Base-by-base conservation (phyloP, 2,797 vertebrate genomes). In the Pipistrellus pygmaeus region DNA sequence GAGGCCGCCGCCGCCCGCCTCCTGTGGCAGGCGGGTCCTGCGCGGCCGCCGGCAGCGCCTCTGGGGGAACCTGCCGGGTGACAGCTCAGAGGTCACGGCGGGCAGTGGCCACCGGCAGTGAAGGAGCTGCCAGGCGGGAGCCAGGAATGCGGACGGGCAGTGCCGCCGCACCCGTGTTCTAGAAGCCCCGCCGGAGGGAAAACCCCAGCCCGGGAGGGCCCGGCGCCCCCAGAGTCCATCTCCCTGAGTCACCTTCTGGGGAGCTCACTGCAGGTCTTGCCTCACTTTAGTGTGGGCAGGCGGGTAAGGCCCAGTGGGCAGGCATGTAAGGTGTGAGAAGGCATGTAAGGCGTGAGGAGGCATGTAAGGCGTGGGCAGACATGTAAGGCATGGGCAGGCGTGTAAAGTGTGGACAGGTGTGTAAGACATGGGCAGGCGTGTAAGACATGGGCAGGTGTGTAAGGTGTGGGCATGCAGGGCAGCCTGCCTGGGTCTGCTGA, bases 31-130 rank as follows among this genome's bases (percentile, higher is more conserved):
- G 7, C 20, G 13, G 35, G 69, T 75, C 85, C 44, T 93, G 48
- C 1, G 25, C 76, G 83, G 60, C 86, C 30, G 90, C 84, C 44
- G 57, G 53, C 55, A 78, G 35, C 20, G 0, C 32, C 87, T 76
- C 96, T 64, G 69, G 85, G 91, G 80, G 72, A 96, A 96, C 97
- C 96, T 93, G 96, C 94, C 6, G 3, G 90, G 94, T 83, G 30
- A 66, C 96, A 84, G 92, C 77, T 96, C 91, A 88, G 57, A 90
- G 94, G 85, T 96, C 95, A 88, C 38, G 77, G 82, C 46, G 8
- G 8, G 88, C 21, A 11, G 90, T 13, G 57, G 92, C 80, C 89
- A 91, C 93, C 81, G 71, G 66, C 82, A 95, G 88, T 97, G 96
- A 95, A 64, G 78, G 75, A 75, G 62, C 71, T 14, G n/a, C 57